A percentile compares a stretch with the other conserved stretches of the same genome.
phyloP scores from a whole-genome alignment of 2,797 vertebrate genomes.

The Lacerta bilineata region DNA sequence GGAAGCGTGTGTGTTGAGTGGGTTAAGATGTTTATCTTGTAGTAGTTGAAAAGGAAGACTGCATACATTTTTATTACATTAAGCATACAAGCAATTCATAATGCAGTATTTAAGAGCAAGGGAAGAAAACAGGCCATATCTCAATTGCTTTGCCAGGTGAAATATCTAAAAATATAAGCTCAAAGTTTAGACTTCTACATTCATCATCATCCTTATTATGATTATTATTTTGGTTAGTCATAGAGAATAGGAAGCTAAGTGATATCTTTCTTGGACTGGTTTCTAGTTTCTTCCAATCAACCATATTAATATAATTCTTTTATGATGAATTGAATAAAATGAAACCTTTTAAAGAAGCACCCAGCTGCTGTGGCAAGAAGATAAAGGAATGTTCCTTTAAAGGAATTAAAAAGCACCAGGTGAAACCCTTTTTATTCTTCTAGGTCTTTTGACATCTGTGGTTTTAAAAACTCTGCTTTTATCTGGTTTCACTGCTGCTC shows the following conservation, averaged over 20 bases:
- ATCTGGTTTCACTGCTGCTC: neutral
- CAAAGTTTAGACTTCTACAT: neutral
- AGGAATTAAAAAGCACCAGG: neutral
- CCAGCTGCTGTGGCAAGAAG: neutral
- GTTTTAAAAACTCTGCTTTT: neutral
- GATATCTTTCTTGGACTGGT: neutral
- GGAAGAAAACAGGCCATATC: neutral
- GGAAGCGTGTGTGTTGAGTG: neutral
- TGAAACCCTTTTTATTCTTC: neutral
- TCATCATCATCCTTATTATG: neutral
- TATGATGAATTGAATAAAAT: neutral
- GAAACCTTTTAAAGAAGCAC: neutral
- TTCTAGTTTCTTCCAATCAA: neutral
- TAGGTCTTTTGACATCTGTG: neutral
- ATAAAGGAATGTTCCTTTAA: neutral
- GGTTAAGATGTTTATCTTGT: neutral
- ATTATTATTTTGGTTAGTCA: neutral
- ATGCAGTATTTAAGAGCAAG: neutral
- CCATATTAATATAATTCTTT: neutral
- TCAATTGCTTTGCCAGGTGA: neutral
- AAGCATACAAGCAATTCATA: neutral
- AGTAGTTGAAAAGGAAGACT: neutral
- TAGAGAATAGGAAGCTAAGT: neutral
- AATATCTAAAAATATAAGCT: neutral
- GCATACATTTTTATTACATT: conserved; percentile 8